phyloP scores from a whole-genome alignment of 2,888 invertebrate genomes.

The Acrocera orbiculus region DNA sequence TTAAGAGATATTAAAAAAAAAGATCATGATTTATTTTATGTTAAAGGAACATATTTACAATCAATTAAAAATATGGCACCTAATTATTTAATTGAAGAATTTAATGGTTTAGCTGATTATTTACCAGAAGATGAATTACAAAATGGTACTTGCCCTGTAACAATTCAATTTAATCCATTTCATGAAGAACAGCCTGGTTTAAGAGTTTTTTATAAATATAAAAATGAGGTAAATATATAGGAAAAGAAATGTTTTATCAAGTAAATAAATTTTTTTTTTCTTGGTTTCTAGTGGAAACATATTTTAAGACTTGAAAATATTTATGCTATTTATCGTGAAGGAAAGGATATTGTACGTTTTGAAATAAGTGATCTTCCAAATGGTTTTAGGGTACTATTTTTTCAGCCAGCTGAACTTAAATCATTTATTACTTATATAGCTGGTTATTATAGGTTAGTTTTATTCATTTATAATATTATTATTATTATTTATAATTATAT shows the following conservation, averaged over 20 bases:
- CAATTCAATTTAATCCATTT: conserved; percentile 45
- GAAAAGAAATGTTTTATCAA: background rate
- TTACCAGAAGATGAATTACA: conserved; percentile 40
- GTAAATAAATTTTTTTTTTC: background rate
- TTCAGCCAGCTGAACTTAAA: conserved; percentile 33
- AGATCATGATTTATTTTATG: conserved; percentile 39
- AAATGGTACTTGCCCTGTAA: conserved; percentile 49
- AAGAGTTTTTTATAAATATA: conserved; percentile 41
- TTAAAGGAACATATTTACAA: conserved; percentile 65
- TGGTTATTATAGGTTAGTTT: conserved; percentile 57
- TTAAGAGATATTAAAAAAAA: conserved; percentile 39
- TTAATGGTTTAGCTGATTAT: conserved; percentile 35
- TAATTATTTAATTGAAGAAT: conserved; percentile 63
- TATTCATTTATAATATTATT: background rate
- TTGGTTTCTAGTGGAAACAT: conserved; percentile 43
- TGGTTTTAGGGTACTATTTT: conserved; percentile 25
- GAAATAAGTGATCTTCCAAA: conserved; percentile 37
- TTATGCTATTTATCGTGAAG: conserved; percentile 59
- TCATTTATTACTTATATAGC: conserved; percentile 69
- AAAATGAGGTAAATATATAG: conserved; percentile 37
- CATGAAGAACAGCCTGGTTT: conserved; percentile 48
- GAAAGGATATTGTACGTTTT: conserved; percentile 53
- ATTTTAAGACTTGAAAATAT: conserved; percentile 69
- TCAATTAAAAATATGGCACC: conserved; percentile 65
- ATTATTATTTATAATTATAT: conserved; percentile 2